These are phyloP conservation scores for Drosophila prostipennis DNA, from an alignment of 2,888 invertebrate species.

Conservation along the genomic window DNA sequence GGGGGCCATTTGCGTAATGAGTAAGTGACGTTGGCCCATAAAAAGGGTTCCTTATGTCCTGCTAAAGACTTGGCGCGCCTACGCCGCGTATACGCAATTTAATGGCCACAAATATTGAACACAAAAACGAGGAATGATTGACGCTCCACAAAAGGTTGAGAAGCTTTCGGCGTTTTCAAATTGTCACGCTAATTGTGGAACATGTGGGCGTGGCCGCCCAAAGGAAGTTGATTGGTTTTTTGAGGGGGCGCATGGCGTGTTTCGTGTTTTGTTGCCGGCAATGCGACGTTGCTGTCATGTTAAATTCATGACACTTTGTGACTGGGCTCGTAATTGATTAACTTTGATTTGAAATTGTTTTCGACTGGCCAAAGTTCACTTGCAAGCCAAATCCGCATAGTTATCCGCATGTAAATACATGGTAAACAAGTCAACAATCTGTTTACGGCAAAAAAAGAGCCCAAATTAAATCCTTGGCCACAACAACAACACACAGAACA, in stretches of 20 bases:
- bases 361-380: conserved; percentile 42
- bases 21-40: conserved; percentile 30
- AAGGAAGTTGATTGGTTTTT: conserved; percentile 51
- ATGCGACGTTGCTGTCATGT: conserved; percentile 48
- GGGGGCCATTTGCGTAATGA: conserved; percentile 38
- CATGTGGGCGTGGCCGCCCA: conserved; percentile 52
- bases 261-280: too few relatives aligned
- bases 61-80: conserved; percentile 47
- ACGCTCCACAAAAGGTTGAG: conserved; percentile 50
- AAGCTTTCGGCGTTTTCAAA: conserved; percentile 69
- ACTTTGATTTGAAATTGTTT: conserved; percentile 61
- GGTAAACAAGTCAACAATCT: conserved; percentile 39
- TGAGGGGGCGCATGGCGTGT: conserved; percentile 25
- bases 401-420: conserved; percentile 44
- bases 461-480: conserved; percentile 39
- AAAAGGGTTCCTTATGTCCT: conserved; percentile 19
- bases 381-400: conserved; percentile 29
- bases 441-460: conserved; percentile 21
- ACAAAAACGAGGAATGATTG: conserved; percentile 56
- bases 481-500: conserved; percentile 9
- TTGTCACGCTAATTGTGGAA: conserved; percentile 73
- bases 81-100: conserved; percentile 64
- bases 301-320: conserved; percentile 59
- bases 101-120: conserved; percentile 56
- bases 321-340: conserved; percentile 69